These are phyloP conservation scores for Montifringilla adamsi DNA, from an alignment of 2,113 vertebrate species.

Conservation along the genomic window DNA sequence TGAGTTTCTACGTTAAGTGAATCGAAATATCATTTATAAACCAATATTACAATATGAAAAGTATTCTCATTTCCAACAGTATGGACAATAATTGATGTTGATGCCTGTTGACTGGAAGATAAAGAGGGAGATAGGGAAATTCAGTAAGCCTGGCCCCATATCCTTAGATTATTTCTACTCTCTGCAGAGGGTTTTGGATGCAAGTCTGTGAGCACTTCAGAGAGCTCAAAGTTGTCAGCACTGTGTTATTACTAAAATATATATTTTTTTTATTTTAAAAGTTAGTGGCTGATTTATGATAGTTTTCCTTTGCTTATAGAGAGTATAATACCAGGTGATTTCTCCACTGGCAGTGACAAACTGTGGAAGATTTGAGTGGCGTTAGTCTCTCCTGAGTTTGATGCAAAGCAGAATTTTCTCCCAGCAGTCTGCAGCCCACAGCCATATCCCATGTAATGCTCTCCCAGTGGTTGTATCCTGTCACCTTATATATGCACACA, in stretches of 20 bases:
- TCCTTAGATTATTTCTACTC: not conserved
- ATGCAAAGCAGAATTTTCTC: not conserved
- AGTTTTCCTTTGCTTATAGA: not conserved
- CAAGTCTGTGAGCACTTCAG: not conserved
- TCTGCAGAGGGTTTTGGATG: not conserved
- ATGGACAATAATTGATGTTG: not conserved
- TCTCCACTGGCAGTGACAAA: not conserved
- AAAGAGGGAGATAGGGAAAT: not conserved
- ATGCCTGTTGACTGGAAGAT: not conserved
- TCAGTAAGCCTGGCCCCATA: not conserved
- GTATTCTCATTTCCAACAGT: not conserved
- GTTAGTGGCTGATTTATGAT: not conserved
- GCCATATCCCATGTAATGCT: not conserved
- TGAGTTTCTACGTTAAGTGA: not conserved
- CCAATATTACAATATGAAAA: not conserved
- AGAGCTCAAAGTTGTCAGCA: not conserved
- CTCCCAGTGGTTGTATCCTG: not conserved
- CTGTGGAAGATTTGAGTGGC: not conserved
- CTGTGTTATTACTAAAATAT: not conserved
- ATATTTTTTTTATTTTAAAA: not conserved
- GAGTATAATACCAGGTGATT: not conserved
- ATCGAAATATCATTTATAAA: not conserved
- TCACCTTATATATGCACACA: not conserved
- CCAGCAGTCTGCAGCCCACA: not conserved
- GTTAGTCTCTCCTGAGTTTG: not conserved